Evolutionary conservation across 2,888 invertebrate species (phyloP).

Genomic region (Hemistola chrysoprasaria): DNA sequence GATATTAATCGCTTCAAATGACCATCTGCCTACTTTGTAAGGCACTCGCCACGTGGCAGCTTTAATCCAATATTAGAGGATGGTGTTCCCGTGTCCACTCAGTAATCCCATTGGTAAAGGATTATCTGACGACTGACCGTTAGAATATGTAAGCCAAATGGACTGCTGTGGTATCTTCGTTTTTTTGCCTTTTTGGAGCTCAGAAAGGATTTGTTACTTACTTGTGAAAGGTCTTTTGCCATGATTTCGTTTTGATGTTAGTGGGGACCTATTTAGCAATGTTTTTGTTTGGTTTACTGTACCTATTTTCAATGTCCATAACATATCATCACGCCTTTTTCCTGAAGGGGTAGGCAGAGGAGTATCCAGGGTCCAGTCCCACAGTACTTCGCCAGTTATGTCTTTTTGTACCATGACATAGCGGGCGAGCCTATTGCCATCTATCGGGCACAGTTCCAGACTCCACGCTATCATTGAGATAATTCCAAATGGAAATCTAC

Average conservation of each 20-base stretch:
- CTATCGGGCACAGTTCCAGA: too few relatives aligned
- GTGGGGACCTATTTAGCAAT: too few relatives aligned
- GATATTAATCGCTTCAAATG: constrained; percentile 16
- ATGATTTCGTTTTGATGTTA: neutral
- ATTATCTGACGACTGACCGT: constrained; percentile 58
- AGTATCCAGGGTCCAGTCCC: too few relatives aligned
- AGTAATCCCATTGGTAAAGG: constrained; percentile 64
- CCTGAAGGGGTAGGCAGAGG: too few relatives aligned
- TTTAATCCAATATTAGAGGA: constrained; percentile 63
- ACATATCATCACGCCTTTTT: too few relatives aligned
- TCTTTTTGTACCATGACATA: too few relatives aligned
- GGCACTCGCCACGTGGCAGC: constrained; percentile 36
- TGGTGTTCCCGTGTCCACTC: constrained; percentile 63
- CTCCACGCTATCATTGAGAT: too few relatives aligned
- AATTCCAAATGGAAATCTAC: too few relatives aligned
- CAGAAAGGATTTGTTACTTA: constrained; percentile 3
- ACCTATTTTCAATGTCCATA: too few relatives aligned
- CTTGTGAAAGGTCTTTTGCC: neutral
- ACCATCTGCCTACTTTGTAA: constrained; percentile 39
- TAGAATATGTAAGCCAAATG: constrained; percentile 17
- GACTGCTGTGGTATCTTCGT: constrained; percentile 7
- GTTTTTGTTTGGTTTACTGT: too few relatives aligned
- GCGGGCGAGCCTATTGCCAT: too few relatives aligned
- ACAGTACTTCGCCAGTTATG: too few relatives aligned
- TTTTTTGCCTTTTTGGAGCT: constrained; percentile 10